Percentiles rank a stretch among this genome's conserved stretches.
Conservation (phyloP, 2,797 vertebrate genomes). For the Scomberomorus guttatus region DNA sequence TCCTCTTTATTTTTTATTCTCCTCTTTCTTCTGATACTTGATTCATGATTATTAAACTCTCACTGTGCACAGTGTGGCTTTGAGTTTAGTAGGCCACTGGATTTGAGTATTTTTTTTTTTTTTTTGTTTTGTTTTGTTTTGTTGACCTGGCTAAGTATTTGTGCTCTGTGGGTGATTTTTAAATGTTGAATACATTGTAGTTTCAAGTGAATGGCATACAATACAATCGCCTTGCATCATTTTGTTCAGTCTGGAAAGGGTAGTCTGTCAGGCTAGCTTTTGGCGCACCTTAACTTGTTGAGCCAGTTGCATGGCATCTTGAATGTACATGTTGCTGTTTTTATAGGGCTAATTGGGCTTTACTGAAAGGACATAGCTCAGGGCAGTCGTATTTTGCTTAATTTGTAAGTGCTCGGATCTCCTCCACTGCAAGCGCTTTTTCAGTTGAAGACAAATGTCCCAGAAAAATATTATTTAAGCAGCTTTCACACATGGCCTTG, state of each 20-base stretch:
- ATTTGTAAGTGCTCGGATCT: neutral
- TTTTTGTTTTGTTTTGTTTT: neutral
- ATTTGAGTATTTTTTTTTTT: slow-evolving; percentile 18
- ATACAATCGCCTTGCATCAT: neutral
- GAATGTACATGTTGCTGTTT: neutral
- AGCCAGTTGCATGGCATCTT: neutral
- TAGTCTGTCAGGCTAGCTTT: neutral
- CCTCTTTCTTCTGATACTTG: neutral
- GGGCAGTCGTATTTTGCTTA: neutral
- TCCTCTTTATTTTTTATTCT: neutral
- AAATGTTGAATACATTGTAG: neutral
- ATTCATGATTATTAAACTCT: neutral
- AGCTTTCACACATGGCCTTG: slow-evolving; percentile 36
- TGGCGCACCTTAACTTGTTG: slow-evolving; percentile 1
- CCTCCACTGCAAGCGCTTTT: neutral
- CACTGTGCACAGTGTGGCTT: neutral
- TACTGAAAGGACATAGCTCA: neutral
- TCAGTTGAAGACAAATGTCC: slow-evolving; percentile 31
- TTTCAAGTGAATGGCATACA: neutral
- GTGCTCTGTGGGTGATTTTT: neutral
- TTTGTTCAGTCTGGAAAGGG: neutral
- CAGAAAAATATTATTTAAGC: slow-evolving; percentile 31
- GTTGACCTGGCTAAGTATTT: neutral
- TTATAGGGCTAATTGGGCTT: neutral
- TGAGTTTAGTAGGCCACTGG: slow-evolving; percentile 30